A percentile compares a stretch with the other conserved stretches of the same genome.
phyloP scores from a whole-genome alignment of 2,888 invertebrate genomes.

The Gasteruption jaculator region DNA sequence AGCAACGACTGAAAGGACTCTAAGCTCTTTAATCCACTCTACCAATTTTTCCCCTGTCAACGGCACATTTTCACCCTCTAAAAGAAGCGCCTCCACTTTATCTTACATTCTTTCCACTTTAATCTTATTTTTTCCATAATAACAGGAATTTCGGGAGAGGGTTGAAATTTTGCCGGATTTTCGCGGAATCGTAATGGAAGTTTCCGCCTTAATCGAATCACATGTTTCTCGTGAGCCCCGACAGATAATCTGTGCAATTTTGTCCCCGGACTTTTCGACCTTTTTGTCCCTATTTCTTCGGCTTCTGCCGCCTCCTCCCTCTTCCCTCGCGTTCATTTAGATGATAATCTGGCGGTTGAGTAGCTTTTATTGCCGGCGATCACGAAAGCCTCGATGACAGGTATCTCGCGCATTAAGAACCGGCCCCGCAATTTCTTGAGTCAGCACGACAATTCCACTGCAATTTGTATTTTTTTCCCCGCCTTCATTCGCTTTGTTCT shows the following conservation, averaged over 20 bases:
- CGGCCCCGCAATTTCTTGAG: conserved; percentile 18
- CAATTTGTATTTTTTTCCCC: too few species aligned
- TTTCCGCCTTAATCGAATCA: conserved; percentile 19
- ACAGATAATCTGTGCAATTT: conserved; percentile 12
- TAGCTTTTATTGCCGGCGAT: conserved; percentile 43
- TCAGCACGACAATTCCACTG: too few species aligned
- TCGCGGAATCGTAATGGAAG: too few species aligned
- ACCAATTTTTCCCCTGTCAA: conserved; percentile 36
- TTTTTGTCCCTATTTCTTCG: conserved; percentile 9
- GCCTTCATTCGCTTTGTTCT: too few species aligned
- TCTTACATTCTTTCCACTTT: conserved; percentile 10
- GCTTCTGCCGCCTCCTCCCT: conserved; percentile 8
- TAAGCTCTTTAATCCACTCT: conserved; percentile 32
- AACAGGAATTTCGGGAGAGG: too few species aligned
- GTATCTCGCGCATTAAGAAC: conserved; percentile 22
- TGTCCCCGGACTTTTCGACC: conserved; percentile 7
- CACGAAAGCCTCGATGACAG: conserved; percentile 31
- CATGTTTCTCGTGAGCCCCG: conserved; percentile 15
- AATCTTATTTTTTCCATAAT: too few species aligned
- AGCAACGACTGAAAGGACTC: too few species aligned
- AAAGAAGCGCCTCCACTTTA: neutral
- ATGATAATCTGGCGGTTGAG: conserved; percentile 31
- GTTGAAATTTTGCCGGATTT: too few species aligned
- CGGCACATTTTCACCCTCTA: conserved; percentile 18
- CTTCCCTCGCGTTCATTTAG: conserved; percentile 34